These are phyloP conservation scores for Hemibagrus wyckioides DNA, from an alignment of 2,113 vertebrate genomes.

Conservation along the genomic window DNA sequence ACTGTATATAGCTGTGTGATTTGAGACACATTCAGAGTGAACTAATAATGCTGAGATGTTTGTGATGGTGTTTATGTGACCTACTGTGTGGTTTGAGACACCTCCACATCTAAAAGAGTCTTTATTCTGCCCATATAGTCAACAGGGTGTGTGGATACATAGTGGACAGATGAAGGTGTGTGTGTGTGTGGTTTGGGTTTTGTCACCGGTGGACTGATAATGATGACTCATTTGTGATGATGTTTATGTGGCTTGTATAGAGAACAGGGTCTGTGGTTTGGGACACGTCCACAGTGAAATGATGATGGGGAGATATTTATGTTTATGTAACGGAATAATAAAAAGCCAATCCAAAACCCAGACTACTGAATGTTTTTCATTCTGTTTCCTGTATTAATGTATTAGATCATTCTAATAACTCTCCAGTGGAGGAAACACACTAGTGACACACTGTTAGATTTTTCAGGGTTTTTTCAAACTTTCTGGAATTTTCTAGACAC, in stretches of 20 bases:
- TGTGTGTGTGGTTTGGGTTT: constrained; percentile 1
- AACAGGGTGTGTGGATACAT: not conserved
- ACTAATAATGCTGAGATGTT: not conserved
- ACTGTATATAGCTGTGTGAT: not conserved
- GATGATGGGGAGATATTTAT: not conserved
- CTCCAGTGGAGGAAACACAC: not conserved
- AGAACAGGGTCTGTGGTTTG: not conserved
- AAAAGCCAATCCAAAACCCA: not conserved
- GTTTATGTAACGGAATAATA: constrained; percentile 12
- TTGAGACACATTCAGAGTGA: not conserved
- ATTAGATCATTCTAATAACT: not conserved
- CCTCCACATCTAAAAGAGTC: not conserved
- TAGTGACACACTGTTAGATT: not conserved
- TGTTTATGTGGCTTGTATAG: not conserved
- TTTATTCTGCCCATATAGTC: not conserved
- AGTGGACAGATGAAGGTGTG: constrained; percentile 3
- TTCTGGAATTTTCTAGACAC: not conserved
- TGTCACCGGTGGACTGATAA: not conserved
- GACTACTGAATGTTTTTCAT: not conserved
- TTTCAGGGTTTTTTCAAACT: not conserved
- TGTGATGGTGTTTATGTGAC: not conserved
- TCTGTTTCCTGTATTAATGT: not conserved
- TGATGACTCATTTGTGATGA: constrained; percentile 13
- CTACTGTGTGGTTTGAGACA: not conserved
- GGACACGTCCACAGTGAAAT: not conserved